Base-by-base conservation (phyloP, 2,888 invertebrate species). In the Folsomia candida region DNA sequence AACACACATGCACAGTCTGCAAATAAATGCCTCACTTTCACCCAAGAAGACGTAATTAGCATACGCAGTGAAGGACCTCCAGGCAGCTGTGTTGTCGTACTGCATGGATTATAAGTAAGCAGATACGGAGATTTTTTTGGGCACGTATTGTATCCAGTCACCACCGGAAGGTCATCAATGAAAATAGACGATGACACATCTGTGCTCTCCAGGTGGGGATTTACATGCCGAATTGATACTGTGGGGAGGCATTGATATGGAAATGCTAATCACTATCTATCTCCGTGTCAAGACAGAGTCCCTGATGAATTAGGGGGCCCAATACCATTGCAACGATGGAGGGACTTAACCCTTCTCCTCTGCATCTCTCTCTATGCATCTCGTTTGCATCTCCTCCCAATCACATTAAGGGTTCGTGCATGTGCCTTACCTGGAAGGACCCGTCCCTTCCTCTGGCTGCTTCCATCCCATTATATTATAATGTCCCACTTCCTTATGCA, bases 161-260 rank as follows among this genome's bases (percentile, higher is more conserved):
- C 54, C 54, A 54, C 54, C 54, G 54, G 54, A 54, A 54, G 54
- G 54, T 54, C 54, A 54, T 54, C 54, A 54, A 54, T 54, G 54
- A 6, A 54, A 54, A 54, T 20, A 54, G n/a, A 22, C 20, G 54
- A 54, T 54, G 54, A 54, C 54, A 54, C 54, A 54, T 54, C 54
- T 54, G 54, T 54, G n/a, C 20, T n/a, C 18, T 22, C 54, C 54
- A 54, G 54, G 54, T 54, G 54, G 54, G 54, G 54, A 54, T 54
- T 54, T 54, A 54, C 18, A 54, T 54, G n/a, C 22, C 22, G 6
- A 54, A 54, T 54, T 54, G 54, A 54, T 54, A 54, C 54, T 20
- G 54, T 54, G 22, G 20, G 18, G 54, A 54, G 54, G 54, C 54
- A 54, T 54, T 54, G 20, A 54, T 54, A 54, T 54, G 54, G 54